Percentiles rank a stretch among this genome's conserved stretches.
Conservation (phyloP, 1,140 invertebrate genomes). For the Trichonephila clavipes region DNA sequence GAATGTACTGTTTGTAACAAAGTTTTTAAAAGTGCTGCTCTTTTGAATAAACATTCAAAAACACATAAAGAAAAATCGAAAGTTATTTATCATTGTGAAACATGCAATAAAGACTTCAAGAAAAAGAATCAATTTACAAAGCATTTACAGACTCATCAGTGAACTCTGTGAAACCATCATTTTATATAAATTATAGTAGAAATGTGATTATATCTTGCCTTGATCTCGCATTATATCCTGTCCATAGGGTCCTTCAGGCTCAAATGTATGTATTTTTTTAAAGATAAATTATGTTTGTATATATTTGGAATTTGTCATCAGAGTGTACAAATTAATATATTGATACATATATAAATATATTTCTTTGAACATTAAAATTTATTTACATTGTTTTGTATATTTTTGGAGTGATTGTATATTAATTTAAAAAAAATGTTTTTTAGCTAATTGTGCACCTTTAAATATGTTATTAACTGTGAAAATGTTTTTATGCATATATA, state of each 20-base stretch:
- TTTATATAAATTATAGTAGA: neutral
- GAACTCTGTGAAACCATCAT: neutral
- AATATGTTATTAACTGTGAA: no score
- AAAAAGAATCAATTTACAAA: conserved; percentile 62
- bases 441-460: no score
- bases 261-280: neutral
- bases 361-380: neutral
- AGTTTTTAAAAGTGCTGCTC: conserved; percentile 54
- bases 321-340: neutral
- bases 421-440: no score
- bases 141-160: conserved; percentile 48
- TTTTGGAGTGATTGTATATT: neutral
- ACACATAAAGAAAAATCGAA: conserved; percentile 47
- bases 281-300: neutral
- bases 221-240: neutral
- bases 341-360: neutral
- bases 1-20: conserved; percentile 58
- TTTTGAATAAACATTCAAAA: conserved; percentile 46
- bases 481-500: no score
- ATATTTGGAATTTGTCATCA: neutral
- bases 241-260: neutral
- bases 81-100: conserved; percentile 58
- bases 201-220: neutral
- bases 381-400: neutral
- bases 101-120: conserved; percentile 66